A percentile compares a stretch with the other conserved stretches of the same genome.
These are phyloP conservation scores for Hemaris fuciformis DNA, from an alignment of 2,888 invertebrate genomes.

Conservation along the genomic window DNA sequence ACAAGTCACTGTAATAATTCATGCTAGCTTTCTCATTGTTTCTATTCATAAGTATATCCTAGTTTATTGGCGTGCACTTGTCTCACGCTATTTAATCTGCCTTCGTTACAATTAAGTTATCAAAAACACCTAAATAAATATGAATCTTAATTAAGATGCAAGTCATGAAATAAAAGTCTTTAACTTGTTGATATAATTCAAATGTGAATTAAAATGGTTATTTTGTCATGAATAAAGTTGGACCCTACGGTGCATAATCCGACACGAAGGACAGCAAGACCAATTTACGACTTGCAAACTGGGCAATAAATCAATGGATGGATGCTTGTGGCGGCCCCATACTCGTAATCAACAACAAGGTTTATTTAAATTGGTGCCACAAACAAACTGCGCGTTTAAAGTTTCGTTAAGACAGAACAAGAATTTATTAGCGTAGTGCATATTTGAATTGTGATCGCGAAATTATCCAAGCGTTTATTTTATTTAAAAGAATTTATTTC, in stretches of 20 bases:
- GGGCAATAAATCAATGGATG: constrained; percentile 36
- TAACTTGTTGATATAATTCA: too few species aligned
- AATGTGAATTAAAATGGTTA: not conserved
- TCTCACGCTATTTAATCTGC: constrained; percentile 8
- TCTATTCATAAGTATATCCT: not conserved
- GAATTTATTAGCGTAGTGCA: constrained; percentile 31
- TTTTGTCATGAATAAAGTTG: constrained; percentile 19
- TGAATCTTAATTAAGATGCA: too few species aligned
- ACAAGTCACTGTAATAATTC: not conserved
- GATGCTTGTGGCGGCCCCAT: constrained; percentile 36
- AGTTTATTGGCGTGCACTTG: not conserved
- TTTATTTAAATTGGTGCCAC: constrained; percentile 58
- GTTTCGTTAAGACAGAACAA: constrained; percentile 32
- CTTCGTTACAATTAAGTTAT: not conserved
- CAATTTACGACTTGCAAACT: constrained; percentile 46
- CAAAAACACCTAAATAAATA: too few species aligned
- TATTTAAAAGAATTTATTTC: constrained; percentile 10
- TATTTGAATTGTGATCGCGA: not conserved
- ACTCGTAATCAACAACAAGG: constrained; percentile 44
- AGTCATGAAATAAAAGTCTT: too few species aligned
- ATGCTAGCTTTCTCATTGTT: not conserved
- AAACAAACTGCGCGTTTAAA: constrained; percentile 45
- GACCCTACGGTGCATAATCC: constrained; percentile 30
- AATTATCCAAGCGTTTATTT: not conserved
- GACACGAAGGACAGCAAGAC: constrained; percentile 29